These are phyloP conservation scores for Tetragnatha versicolor DNA, from an alignment of 1,140 invertebrate genomes.

Conservation along the genomic window DNA sequence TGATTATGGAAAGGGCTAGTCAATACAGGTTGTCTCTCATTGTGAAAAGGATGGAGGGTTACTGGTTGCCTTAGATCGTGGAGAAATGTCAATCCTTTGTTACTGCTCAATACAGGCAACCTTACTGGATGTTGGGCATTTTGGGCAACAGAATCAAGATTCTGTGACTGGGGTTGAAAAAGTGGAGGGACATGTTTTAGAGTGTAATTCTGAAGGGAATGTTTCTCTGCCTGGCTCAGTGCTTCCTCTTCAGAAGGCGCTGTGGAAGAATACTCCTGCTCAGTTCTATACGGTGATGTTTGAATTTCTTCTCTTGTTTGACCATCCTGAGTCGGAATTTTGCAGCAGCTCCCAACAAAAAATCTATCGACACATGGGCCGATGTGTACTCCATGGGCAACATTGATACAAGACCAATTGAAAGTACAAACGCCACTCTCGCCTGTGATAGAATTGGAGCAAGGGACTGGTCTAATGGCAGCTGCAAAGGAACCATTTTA, in stretches of 20 bases:
- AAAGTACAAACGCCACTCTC: constrained; percentile 37
- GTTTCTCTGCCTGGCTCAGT: no score
- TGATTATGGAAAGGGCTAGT: neutral
- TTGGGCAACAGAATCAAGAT: neutral
- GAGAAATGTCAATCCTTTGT: neutral
- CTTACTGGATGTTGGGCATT: no score
- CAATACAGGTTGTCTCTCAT: neutral
- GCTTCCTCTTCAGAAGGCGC: no score
- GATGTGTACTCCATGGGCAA: constrained; percentile 51
- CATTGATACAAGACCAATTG: constrained; percentile 43
- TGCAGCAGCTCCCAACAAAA: constrained; percentile 44
- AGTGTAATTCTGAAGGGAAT: no score
- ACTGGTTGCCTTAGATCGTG: neutral
- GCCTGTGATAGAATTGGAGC: constrained; percentile 31
- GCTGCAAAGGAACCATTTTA: no score
- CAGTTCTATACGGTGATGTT: neutral
- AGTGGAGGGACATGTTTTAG: no score
- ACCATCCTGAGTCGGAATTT: neutral
- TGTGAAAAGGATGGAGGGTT: neutral
- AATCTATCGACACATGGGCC: constrained; percentile 45
- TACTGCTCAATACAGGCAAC: neutral
- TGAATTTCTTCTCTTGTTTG: neutral
- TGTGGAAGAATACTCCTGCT: no score
- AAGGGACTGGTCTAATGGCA: constrained; percentile 25
- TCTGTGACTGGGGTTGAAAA: neutral